Percentiles rank a stretch among this genome's conserved stretches.
These are phyloP conservation scores for Trissonchulus sp. DNA, from an alignment of 2,888 invertebrate genomes.

Conservation along the genomic window DNA sequence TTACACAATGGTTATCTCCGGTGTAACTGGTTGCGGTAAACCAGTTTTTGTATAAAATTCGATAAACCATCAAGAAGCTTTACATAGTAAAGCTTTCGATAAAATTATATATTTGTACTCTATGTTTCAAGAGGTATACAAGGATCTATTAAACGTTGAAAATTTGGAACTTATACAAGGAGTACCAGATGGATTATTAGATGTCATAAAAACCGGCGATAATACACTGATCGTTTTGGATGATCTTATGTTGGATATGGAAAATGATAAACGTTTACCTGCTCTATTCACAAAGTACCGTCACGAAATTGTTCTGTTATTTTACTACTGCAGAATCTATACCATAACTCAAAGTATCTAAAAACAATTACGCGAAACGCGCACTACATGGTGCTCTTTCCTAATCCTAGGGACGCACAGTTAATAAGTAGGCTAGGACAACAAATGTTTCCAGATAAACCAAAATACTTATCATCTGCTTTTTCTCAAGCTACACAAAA, in stretches of 20 bases:
- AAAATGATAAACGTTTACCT: constrained; percentile 17
- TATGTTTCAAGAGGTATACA: constrained; percentile 1
- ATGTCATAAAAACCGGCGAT: background rate
- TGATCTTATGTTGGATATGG: constrained; percentile 26
- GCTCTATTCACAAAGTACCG: background rate
- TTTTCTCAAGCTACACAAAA: constrained; percentile 19
- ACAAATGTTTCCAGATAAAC: constrained; percentile 19
- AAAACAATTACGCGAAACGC: constrained; percentile 9
- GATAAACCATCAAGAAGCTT: too few species aligned
- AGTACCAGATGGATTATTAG: constrained; percentile 12
- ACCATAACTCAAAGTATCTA: background rate
- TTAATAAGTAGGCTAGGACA: constrained; percentile 5
- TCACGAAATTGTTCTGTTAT: constrained; percentile 19
- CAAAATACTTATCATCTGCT: constrained; percentile 17
- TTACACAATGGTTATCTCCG: too few species aligned
- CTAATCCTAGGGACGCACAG: constrained; percentile 17
- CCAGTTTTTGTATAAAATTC: too few species aligned
- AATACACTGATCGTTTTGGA: constrained; percentile 14
- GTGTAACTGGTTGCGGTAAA: too few species aligned
- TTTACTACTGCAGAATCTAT: constrained; percentile 23
- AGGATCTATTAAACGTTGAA: background rate
- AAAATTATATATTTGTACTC: constrained; percentile 2
- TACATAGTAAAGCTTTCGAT: too few species aligned
- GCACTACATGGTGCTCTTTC: too few species aligned
- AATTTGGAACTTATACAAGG: constrained; percentile 23